Evolutionary conservation across 2,797 vertebrate genomes (phyloP), one percentile per base, ranked within the genome.

Genomic region (Brotula barbata): DNA sequence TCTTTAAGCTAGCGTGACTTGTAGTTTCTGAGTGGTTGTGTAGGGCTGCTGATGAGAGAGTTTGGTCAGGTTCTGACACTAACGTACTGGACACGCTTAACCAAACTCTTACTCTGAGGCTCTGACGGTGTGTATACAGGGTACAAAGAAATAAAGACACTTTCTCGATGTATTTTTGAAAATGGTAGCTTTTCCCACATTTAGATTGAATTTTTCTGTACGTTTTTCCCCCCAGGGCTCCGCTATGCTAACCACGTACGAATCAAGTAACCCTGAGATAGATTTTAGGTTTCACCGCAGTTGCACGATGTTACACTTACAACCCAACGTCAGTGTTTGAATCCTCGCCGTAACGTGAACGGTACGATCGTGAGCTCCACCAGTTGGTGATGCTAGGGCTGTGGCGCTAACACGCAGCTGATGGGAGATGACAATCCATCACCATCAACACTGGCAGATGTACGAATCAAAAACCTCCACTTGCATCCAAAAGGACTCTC

Each of bases 121-220:
- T 80, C 81, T 75, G 77, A 68, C 62, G 70, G 68, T 81, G 75
- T 82, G 72, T 77, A 73, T 73, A 89, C 88, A 88, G 85, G 84
- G 84, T 88, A 85, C 71, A 80, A 80, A 80, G 10, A 13, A 64
- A 68, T 59, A 73, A 59, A 74, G 77, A 28, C 9, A 10, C 61
- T 85, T 84, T 78, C 79, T 77, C 78, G 67, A 71, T 85, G 74
- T 73, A 54, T 81, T 87, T 83, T 72, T 73, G 52, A 84, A 58
- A 70, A 69, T 63, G 49, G 79, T 86, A 81, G 78, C 72, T 81
- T 87, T 87, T 87, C 82, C 85, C 86, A 88, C 86, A 85, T 78
- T 88, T 85, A 87, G 80, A 82, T 71, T 39, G 22, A 58, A 41
- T 64, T 73, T 47, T 55, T 54, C 59, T 57, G 20, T 44, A 21